These are phyloP conservation scores for Watsonalla binaria DNA, from an alignment of 2,888 invertebrate genomes.

Conservation along the genomic window DNA sequence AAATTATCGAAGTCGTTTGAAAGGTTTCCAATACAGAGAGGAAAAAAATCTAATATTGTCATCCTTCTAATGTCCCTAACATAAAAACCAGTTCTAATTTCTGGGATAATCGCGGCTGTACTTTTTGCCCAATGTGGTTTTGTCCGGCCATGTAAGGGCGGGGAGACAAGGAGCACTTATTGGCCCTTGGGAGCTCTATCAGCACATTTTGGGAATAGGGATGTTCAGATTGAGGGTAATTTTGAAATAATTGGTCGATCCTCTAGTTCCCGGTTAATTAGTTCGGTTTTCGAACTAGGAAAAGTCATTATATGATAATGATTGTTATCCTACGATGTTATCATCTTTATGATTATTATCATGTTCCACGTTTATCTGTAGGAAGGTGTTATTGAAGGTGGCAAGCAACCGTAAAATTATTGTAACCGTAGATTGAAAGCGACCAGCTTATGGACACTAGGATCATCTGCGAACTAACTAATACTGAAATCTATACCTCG, in stretches of 20 bases:
- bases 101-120: conserved; percentile 38
- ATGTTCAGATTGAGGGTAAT: neutral
- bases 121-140: conserved; percentile 36
- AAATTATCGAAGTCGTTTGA: conserved; percentile 1
- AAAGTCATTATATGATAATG: too few species aligned
- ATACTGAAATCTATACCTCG: too few species aligned
- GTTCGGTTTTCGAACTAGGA: neutral
- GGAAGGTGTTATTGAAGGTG: too few species aligned
- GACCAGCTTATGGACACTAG: too few species aligned
- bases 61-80: conserved; percentile 39
- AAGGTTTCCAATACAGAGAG: conserved; percentile 19
- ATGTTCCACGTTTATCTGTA: too few species aligned
- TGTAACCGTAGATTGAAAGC: too few species aligned
- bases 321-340: too few species aligned
- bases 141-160: conserved; percentile 36
- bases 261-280: neutral
- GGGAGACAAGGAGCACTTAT: conserved; percentile 6
- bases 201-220: neutral
- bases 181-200: neutral
- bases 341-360: too few species aligned
- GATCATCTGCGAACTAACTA: too few species aligned
- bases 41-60: conserved; percentile 40
- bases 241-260: neutral
- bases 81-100: conserved; percentile 55
- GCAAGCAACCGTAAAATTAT: too few species aligned